Conservation (phyloP, 2,113 vertebrate species). For the Malaclemys terrapin region DNA sequence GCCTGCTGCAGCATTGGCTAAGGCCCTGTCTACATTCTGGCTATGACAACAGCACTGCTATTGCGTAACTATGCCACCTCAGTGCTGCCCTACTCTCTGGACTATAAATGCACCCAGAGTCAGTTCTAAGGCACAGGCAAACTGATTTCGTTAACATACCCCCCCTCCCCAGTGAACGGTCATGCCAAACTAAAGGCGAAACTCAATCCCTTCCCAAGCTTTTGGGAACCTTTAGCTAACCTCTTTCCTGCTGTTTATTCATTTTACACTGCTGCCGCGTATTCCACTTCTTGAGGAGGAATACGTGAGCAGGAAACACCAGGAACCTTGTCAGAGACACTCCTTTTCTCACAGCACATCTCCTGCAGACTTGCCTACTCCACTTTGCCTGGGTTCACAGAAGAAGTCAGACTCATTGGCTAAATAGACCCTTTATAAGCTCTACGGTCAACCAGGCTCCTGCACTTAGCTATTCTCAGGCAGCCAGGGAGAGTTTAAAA, state of each 20-base stretch:
- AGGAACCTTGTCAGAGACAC: neutral
- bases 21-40: neutral
- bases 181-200: neutral
- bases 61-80: neutral
- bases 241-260: neutral
- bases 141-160: neutral
- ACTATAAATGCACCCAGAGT: neutral
- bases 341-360: neutral
- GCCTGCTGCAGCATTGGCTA: neutral
- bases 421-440: neutral
- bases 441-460: neutral
- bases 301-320: neutral
- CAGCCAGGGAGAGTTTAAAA: neutral
- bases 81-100: neutral
- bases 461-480: neutral
- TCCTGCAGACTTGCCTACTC: neutral
- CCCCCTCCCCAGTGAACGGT: neutral
- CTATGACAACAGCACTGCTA: no score
- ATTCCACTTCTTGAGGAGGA: neutral
- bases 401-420: neutral
- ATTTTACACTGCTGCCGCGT: neutral
- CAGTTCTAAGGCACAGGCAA: neutral
- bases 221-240: neutral
- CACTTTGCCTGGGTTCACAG: neutral
- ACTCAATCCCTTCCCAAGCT: neutral